Evolutionary conservation across 2,888 invertebrate species (phyloP).

Genomic region (Sphaerophoria rueppellii): DNA sequence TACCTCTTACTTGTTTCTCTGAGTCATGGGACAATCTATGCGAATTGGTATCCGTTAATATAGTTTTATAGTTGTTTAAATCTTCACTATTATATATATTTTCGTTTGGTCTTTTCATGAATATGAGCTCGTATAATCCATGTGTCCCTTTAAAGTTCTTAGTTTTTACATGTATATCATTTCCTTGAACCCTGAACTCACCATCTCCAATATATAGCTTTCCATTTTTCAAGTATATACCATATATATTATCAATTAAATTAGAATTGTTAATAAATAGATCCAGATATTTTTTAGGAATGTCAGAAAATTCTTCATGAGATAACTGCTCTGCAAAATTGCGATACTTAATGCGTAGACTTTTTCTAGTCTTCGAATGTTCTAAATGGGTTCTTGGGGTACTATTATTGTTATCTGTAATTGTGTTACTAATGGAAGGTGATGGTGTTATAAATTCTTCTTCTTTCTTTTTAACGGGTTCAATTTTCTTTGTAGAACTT

Average conservation of each 20-base stretch:
- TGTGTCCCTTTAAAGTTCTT: conserved; percentile 4
- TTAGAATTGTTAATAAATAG: conserved; percentile 5
- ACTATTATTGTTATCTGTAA: too few relatives aligned
- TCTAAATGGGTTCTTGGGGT: too few relatives aligned
- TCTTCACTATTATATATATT: background rate
- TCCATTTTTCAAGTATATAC: background rate
- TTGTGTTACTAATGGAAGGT: background rate
- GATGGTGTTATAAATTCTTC: background rate
- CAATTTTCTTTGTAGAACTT: background rate
- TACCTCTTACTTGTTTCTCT: conserved; percentile 47
- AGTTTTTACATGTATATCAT: background rate
- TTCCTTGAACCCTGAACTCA: background rate
- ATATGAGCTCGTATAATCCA: conserved; percentile 10
- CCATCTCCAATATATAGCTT: background rate
- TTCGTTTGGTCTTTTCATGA: background rate
- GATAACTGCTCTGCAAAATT: background rate
- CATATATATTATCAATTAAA: background rate
- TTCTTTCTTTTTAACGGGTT: background rate
- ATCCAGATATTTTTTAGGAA: background rate
- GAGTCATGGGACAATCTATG: conserved; percentile 44
- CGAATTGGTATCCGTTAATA: background rate
- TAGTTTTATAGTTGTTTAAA: background rate
- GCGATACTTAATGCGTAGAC: background rate
- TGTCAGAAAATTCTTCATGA: conserved; percentile 2
- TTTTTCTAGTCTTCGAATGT: background rate